Conservation (phyloP, 2,113 vertebrate genomes). For the Rhinoptilus africanus region DNA sequence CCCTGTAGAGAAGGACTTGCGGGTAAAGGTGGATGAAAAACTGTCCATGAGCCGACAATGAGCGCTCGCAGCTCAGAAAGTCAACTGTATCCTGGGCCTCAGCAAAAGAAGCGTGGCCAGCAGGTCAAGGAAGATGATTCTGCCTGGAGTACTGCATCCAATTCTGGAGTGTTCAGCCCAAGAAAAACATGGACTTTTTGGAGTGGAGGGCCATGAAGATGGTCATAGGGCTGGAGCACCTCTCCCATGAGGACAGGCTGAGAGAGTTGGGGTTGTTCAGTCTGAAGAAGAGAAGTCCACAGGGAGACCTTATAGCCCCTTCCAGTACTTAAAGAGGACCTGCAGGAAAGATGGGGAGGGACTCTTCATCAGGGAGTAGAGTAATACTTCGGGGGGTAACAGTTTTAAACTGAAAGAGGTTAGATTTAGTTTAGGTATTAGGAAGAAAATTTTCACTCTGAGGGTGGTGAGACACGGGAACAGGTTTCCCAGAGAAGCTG, state of each 20-base stretch:
- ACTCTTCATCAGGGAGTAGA: no score
- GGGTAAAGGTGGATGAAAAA: background rate
- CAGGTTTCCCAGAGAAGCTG: background rate
- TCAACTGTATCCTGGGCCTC: background rate
- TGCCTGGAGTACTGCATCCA: background rate
- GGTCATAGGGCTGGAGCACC: background rate
- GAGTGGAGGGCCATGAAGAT: fast-evolving
- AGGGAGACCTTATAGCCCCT: background rate
- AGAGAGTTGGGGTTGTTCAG: background rate
- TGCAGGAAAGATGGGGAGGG: background rate
- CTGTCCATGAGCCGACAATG: background rate
- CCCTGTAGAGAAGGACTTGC: background rate
- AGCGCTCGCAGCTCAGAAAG: background rate
- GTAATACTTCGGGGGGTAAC: background rate
- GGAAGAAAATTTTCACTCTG: background rate
- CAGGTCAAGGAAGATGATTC: background rate
- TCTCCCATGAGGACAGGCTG: background rate
- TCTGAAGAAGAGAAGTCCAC: background rate
- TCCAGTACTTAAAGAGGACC: background rate
- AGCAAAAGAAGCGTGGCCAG: background rate
- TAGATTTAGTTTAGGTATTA: background rate
- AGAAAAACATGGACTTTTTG: background rate
- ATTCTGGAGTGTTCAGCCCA: background rate
- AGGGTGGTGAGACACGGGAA: background rate
- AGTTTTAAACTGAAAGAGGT: background rate